phyloP scores from a whole-genome alignment of 2,797 vertebrate genomes.

The Falco rusticolus region DNA sequence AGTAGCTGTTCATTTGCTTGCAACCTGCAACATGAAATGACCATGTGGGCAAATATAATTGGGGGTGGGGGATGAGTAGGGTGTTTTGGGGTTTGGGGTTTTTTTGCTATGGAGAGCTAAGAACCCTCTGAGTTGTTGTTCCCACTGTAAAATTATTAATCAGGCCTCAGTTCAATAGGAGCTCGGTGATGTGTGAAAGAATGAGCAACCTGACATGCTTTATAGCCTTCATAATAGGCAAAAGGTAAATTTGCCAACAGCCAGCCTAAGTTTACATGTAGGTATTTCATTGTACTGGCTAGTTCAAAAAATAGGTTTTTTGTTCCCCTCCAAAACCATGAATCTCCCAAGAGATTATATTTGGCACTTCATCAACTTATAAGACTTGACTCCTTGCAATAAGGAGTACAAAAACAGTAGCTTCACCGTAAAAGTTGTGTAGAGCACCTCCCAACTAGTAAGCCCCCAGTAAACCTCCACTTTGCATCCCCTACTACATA shows the following conservation, averaged over 20 bases:
- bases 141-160: not conserved
- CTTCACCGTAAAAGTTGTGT: not conserved
- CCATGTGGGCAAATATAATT: not conserved
- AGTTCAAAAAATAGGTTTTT: not conserved
- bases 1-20: not conserved
- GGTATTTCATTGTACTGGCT: not conserved
- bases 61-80: too few relatives aligned
- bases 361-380: not conserved
- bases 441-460: not conserved
- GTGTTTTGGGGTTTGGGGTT: too few relatives aligned
- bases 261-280: not conserved
- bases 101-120: not conserved
- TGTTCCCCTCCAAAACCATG: accelerated
- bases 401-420: not conserved
- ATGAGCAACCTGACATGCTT: not conserved
- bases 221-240: not conserved
- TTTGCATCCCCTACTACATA: not conserved
- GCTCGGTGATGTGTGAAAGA: not conserved
- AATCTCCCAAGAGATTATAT: not conserved
- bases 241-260: not conserved
- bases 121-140: not conserved
- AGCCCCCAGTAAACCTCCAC: not conserved
- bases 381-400: not conserved
- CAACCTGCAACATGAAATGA: not conserved
- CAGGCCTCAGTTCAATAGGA: not conserved